A percentile compares a stretch with the other conserved stretches of the same genome.
Evolutionary conservation across 1,140 invertebrate species (phyloP).

Genomic region (Bombus soroeensis): DNA sequence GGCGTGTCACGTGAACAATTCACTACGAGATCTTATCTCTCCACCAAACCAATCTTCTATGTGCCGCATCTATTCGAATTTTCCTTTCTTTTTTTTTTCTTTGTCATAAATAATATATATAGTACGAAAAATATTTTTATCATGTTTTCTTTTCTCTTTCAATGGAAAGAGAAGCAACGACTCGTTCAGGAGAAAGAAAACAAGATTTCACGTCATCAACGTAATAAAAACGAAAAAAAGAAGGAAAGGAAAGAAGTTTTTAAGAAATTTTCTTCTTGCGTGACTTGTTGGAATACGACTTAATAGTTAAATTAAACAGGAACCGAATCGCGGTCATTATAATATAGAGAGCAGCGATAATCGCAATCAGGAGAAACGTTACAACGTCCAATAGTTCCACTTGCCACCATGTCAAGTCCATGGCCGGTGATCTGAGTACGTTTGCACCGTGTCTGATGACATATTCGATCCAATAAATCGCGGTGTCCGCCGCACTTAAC

Average conservation of each 20-base stretch:
- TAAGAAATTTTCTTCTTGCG: slow-evolving; percentile 19
- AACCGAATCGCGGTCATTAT: background rate
- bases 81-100: background rate
- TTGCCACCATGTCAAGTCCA: slow-evolving; percentile 81
- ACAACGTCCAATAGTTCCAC: slow-evolving; percentile 79
- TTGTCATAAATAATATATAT: no score
- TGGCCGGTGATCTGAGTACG: slow-evolving; percentile 76
- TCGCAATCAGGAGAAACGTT: slow-evolving; percentile 16
- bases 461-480: slow-evolving; percentile 85
- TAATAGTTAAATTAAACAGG: background rate
- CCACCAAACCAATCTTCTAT: background rate
- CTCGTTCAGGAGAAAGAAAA: background rate
- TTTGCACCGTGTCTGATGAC: slow-evolving; percentile 82
- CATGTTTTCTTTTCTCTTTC: background rate
- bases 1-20: background rate
- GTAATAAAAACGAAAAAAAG: no score
- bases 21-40: background rate
- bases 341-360: background rate
- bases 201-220: background rate
- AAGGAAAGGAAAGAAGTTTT: background rate
- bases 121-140: no score
- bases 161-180: background rate
- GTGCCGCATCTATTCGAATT: background rate
- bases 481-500: slow-evolving; percentile 82
- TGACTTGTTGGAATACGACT: fast-evolving